Conservation (phyloP, 2,113 vertebrate species). For the Myxocyprinus asiaticus region DNA sequence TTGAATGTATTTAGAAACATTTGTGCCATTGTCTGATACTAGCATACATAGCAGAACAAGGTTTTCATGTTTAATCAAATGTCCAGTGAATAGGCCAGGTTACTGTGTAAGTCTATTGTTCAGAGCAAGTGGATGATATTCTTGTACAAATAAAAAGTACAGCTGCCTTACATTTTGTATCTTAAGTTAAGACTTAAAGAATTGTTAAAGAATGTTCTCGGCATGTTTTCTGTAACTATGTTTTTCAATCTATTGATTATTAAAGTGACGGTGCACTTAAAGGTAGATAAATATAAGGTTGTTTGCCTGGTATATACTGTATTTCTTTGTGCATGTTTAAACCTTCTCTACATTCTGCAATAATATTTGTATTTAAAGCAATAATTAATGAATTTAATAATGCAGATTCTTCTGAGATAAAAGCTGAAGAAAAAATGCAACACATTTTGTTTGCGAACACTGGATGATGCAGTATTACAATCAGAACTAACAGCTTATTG, state of each 20-base stretch:
- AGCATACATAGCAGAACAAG: not conserved
- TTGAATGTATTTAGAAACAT: constrained; percentile 6
- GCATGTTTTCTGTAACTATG: not conserved
- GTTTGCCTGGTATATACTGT: too few relatives aligned
- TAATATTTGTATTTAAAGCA: constrained; percentile 48
- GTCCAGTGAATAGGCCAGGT: not conserved
- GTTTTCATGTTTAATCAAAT: not conserved
- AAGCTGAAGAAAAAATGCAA: not conserved
- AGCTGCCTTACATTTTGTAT: constrained; percentile 42
- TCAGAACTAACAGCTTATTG: not conserved
- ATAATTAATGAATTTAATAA: constrained; percentile 22
- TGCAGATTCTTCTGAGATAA: not conserved
- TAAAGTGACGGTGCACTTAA: not conserved
- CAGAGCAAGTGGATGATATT: constrained; percentile 23
- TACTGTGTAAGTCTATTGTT: not conserved
- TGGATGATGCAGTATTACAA: not conserved
- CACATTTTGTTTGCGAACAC: not conserved
- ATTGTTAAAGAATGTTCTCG: constrained; percentile 27
- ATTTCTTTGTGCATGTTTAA: constrained; percentile 17
- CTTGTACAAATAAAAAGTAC: constrained; percentile 9
- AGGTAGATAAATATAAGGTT: too few relatives aligned
- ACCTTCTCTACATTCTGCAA: constrained; percentile 44
- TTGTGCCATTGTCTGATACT: not conserved
- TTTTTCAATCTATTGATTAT: constrained; percentile 1
- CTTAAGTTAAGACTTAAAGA: constrained; percentile 4